A percentile compares a stretch with the other conserved stretches of the same genome.
phyloP scores from a whole-genome alignment of 2,888 invertebrate species.

The Capitulum mitella region DNA sequence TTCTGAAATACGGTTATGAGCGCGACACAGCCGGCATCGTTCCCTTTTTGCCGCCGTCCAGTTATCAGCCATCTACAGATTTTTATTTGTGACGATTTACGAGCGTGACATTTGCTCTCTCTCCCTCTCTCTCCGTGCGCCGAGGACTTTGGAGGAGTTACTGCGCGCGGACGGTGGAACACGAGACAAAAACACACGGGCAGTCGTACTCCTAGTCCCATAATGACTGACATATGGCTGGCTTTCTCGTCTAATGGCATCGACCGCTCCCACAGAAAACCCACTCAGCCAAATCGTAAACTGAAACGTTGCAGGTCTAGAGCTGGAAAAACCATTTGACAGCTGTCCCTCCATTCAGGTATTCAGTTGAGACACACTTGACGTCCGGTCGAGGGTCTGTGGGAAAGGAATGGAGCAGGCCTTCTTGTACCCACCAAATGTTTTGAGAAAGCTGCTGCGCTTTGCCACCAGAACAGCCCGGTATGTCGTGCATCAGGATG shows the following conservation, averaged over 20 bases:
- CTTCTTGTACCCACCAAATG: too few species aligned
- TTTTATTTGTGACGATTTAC: constrained; percentile 15
- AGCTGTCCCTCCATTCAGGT: too few species aligned
- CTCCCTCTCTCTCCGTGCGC: constrained; percentile 9
- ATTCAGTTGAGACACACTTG: too few species aligned
- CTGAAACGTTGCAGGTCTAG: too few species aligned
- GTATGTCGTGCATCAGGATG: too few species aligned
- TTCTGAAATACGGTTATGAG: constrained; percentile 14
- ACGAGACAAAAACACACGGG: neutral
- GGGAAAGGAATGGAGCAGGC: too few species aligned
- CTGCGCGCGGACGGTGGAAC: neutral
- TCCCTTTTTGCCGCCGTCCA: neutral
- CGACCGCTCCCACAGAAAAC: neutral
- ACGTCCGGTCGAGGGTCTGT: too few species aligned
- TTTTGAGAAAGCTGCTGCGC: too few species aligned
- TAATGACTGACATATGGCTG: neutral
- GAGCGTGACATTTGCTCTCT: constrained; percentile 4
- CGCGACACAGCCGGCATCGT: neutral
- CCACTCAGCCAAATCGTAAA: too few species aligned
- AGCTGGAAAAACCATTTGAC: too few species aligned
- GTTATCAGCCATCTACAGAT: neutral
- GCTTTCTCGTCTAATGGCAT: neutral
- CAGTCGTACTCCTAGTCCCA: neutral
- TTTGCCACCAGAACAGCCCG: too few species aligned
- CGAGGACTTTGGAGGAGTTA: neutral